Evolutionary conservation across 2,797 vertebrate genomes (phyloP).

Genomic region (Kryptopterus vitreolus): DNA sequence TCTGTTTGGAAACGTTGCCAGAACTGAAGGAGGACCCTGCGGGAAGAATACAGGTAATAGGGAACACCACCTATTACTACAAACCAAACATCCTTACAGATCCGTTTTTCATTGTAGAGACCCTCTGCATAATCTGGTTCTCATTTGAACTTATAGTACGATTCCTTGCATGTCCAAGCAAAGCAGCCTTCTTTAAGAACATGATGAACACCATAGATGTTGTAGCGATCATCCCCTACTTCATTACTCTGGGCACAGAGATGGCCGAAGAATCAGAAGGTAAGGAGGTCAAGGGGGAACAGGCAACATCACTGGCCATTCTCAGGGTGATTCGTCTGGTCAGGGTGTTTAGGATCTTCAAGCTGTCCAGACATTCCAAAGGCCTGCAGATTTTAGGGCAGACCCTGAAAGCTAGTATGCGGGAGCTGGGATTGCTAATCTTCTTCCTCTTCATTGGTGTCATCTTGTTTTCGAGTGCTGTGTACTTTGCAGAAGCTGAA

Average conservation of each 20-base stretch:
- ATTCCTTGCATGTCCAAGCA: constrained; percentile 96
- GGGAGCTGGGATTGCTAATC: constrained; percentile 96
- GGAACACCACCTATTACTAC: constrained; percentile 85
- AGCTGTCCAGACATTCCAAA: constrained; percentile 98
- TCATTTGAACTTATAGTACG: constrained; percentile 97
- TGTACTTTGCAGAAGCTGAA: constrained; percentile 98
- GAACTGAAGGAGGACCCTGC: constrained; percentile 88
- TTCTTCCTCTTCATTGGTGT: constrained; percentile 99
- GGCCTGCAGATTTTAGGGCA: constrained; percentile 99
- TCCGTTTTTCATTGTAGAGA: constrained; percentile 97
- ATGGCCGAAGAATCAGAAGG: constrained; percentile 87
- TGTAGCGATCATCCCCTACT: constrained; percentile 98
- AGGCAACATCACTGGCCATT: constrained; percentile 97
- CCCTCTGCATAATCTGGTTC: constrained; percentile 98
- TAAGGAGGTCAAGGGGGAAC: constrained; percentile 87
- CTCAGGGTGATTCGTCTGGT: constrained; percentile 99
- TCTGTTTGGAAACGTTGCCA: constrained; percentile 96
- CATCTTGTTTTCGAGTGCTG: constrained; percentile 98
- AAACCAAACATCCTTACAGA: constrained; percentile 93
- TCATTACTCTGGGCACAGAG: constrained; percentile 97
- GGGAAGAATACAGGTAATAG: constrained; percentile 70
- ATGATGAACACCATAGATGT: constrained; percentile 99
- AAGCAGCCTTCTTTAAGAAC: constrained; percentile 98
- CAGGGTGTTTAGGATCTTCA: constrained; percentile 99
- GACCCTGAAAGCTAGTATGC: constrained; percentile 98